Evolutionary conservation across 2,797 vertebrate genomes (phyloP).

Genomic region (Lepidocolaptes lacrymiger): DNA sequence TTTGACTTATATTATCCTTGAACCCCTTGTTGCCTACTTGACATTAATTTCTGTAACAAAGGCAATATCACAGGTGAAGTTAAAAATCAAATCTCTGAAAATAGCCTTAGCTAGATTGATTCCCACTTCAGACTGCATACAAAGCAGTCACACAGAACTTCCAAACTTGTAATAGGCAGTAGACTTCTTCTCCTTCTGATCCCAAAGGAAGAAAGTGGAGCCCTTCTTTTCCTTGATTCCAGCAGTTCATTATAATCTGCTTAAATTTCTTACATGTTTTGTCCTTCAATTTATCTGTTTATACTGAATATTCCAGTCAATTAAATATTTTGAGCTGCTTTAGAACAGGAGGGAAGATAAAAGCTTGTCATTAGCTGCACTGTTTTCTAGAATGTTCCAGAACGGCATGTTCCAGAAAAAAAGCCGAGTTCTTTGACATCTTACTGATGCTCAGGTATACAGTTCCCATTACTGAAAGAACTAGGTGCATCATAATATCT

Average conservation of each 20-base stretch:
- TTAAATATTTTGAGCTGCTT: neutral
- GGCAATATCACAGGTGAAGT: constrained; percentile 14
- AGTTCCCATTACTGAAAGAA: neutral
- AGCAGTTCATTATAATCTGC: constrained; percentile 3
- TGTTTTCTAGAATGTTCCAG: neutral
- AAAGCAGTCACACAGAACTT: neutral
- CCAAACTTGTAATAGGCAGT: neutral
- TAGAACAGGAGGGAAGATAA: neutral
- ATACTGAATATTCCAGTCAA: constrained; percentile 22
- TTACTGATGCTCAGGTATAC: neutral
- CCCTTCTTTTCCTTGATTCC: neutral
- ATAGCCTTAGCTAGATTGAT: constrained; percentile 12
- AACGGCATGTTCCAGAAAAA: neutral
- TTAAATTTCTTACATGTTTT: neutral
- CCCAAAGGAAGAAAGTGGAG: neutral
- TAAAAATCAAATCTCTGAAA: constrained; percentile 39
- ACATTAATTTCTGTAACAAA: constrained; percentile 45
- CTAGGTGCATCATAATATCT: neutral
- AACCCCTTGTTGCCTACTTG: constrained; percentile 31
- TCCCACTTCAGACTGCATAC: neutral
- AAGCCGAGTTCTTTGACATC: neutral
- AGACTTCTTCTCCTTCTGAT: neutral
- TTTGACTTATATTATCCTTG: constrained; percentile 45
- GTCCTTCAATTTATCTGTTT: neutral
- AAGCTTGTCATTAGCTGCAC: neutral